A percentile compares a stretch with the other conserved stretches of the same genome.
These are phyloP conservation scores for Papilio helenus DNA, from an alignment of 1,140 invertebrate genomes.

Conservation along the genomic window DNA sequence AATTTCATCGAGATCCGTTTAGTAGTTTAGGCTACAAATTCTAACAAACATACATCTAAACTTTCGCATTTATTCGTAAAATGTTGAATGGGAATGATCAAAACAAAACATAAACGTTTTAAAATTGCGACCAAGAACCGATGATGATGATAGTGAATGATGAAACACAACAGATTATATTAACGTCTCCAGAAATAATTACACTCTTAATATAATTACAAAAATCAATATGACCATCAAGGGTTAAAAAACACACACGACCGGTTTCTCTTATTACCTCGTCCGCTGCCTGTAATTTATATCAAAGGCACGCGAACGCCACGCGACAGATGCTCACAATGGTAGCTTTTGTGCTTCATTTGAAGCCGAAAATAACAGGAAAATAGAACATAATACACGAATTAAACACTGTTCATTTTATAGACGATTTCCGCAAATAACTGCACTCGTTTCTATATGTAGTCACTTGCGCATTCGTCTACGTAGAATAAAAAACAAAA, in stretches of 20 bases:
- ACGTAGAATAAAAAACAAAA: too few species aligned
- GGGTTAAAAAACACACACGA: neutral
- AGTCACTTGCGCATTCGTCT: too few species aligned
- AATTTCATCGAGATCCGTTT: too few species aligned
- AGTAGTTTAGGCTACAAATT: too few species aligned
- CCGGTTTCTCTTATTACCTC: conserved; percentile 14
- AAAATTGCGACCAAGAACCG: neutral
- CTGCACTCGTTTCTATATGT: too few species aligned
- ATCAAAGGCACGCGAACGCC: conserved; percentile 7
- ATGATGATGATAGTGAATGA: too few species aligned
- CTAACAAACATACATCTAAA: too few species aligned
- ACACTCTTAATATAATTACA: neutral
- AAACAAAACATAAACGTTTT: too few species aligned
- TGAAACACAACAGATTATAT: neutral
- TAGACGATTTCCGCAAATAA: too few species aligned
- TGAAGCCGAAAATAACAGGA: neutral
- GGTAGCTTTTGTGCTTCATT: neutral
- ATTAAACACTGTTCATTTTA: too few species aligned
- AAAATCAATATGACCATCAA: neutral
- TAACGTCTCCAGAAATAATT: neutral
- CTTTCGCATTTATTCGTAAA: too few species aligned
- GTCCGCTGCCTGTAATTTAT: neutral
- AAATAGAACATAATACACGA: neutral
- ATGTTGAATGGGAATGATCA: too few species aligned
- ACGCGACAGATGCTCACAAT: conserved; percentile 6